Conservation (phyloP, 92 coral and sea anemone genomes). For the Hydrozoanthus gracilis region DNA sequence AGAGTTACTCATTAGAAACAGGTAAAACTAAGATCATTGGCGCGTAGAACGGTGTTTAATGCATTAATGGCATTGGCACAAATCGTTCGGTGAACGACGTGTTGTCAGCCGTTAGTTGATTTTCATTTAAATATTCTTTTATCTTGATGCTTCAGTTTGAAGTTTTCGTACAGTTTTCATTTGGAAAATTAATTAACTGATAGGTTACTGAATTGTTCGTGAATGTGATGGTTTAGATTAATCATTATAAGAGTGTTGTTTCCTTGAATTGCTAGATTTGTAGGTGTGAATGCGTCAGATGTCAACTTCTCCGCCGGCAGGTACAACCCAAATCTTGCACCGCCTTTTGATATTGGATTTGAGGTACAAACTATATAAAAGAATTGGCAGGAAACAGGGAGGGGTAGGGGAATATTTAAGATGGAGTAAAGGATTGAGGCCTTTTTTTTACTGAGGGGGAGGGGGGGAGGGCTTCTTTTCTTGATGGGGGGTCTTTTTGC, state of each 20-base stretch:
- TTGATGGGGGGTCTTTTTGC: too few species aligned
- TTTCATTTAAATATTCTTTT: too few species aligned
- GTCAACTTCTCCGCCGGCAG: slow-evolving; percentile 89
- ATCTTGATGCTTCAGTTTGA: too few species aligned
- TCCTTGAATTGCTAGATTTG: slow-evolving; percentile 55
- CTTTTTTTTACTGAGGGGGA: too few species aligned
- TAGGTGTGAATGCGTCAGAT: slow-evolving; percentile 88
- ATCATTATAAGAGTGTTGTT: neutral
- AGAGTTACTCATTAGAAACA: slow-evolving; percentile 77
- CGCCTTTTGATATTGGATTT: slow-evolving; percentile 86
- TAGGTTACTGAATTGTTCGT: neutral
- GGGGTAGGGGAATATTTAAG: neutral
- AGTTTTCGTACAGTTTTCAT: too few species aligned
- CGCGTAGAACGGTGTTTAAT: too few species aligned
- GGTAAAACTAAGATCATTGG: slow-evolving; percentile 38
- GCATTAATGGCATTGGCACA: too few species aligned
- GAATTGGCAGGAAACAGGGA: neutral
- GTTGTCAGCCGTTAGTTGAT: too few species aligned
- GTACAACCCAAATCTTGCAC: slow-evolving; percentile 69
- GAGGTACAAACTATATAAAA: slow-evolving; percentile 57
- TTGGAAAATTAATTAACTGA: neutral
- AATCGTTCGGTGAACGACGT: too few species aligned
- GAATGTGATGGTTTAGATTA: neutral
- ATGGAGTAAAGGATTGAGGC: too few species aligned
- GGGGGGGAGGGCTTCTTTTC: too few species aligned